A percentile compares a stretch with the other conserved stretches of the same genome.
These are phyloP conservation scores for Plotosus lineatus DNA, from an alignment of 2,113 vertebrate species.

Conservation along the genomic window DNA sequence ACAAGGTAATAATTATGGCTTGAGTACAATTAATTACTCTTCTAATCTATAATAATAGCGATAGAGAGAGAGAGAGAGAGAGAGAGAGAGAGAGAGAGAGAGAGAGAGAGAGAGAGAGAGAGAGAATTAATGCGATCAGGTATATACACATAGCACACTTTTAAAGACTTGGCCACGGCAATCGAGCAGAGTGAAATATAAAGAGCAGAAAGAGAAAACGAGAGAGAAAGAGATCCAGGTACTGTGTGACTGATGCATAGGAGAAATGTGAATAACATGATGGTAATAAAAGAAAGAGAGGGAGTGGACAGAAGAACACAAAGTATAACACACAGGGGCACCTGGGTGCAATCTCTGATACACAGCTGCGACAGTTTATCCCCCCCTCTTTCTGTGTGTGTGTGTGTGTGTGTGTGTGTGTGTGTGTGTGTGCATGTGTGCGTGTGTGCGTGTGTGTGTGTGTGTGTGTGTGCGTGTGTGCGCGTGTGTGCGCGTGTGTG, in stretches of 20 bases:
- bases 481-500: too few relatives aligned
- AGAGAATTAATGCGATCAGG: neutral
- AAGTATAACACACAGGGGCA: conserved; percentile 14
- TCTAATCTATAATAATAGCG: conserved; percentile 24
- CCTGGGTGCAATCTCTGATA: conserved; percentile 31
- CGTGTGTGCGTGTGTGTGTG: conserved; percentile 35
- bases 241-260: conserved; percentile 24
- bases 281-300: neutral
- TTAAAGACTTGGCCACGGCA: neutral
- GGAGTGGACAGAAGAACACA: neutral
- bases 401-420: neutral
- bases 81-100: neutral
- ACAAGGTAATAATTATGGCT: neutral
- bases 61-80: conserved; percentile 17
- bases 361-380: conserved; percentile 9
- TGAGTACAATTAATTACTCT: conserved; percentile 5
- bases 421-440: neutral
- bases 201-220: neutral
- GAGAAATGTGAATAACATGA: neutral
- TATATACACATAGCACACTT: neutral
- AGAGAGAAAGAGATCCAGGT: conserved; percentile 9
- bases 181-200: neutral
- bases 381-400: too few relatives aligned
- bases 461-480: conserved; percentile 48
- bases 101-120: neutral